Conservation (phyloP, 2,113 vertebrate genomes). For the Nyctereutes procyonoides region DNA sequence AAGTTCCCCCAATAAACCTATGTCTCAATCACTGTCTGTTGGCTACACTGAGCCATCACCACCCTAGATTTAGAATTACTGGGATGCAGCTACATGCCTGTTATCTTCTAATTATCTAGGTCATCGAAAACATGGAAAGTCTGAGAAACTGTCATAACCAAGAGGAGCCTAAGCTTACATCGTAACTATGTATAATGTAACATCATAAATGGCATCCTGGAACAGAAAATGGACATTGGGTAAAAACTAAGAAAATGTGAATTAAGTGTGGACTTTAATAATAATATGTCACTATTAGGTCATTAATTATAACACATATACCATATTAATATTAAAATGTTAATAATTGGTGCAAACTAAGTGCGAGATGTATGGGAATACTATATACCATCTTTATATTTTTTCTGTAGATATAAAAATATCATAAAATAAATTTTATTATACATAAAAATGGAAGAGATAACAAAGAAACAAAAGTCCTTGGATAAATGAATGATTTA, state of each 20-base stretch:
- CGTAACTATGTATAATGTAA: neutral
- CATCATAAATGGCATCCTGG: neutral
- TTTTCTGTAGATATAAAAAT: conserved; percentile 1
- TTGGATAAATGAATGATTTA: neutral
- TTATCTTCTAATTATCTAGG: neutral
- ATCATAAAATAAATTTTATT: neutral
- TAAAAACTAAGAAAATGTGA: neutral
- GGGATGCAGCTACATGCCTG: neutral
- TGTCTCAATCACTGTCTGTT: neutral
- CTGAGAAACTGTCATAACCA: neutral
- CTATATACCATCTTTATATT: neutral
- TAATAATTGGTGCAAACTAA: neutral
- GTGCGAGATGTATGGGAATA: neutral
- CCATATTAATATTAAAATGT: neutral
- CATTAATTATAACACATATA: neutral
- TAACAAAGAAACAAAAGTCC: neutral
- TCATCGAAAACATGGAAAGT: neutral
- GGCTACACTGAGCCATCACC: neutral
- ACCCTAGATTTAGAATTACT: neutral
- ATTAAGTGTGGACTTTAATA: neutral
- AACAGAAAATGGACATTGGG: neutral
- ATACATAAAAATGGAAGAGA: neutral
- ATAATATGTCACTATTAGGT: neutral
- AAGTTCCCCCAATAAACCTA: neutral
- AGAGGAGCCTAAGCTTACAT: neutral